Evolutionary conservation across 2,888 invertebrate genomes (phyloP).

Genomic region (Trachelus stipa): DNA sequence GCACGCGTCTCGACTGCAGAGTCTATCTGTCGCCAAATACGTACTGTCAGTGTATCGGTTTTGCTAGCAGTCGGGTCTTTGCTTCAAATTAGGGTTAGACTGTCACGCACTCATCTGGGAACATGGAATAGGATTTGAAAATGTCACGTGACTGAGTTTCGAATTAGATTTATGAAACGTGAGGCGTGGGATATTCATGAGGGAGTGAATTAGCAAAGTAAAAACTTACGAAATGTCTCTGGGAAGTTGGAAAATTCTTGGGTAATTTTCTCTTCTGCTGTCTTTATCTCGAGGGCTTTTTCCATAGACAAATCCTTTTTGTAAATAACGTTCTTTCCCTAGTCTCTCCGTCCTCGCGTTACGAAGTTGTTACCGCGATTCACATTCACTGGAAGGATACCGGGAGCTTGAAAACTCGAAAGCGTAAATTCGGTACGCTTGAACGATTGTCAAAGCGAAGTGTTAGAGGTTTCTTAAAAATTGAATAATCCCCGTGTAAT

Average conservation of each 20-base stretch:
- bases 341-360: not conserved
- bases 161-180: not conserved
- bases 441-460: not conserved
- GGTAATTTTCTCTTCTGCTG: not conserved
- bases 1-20: slow-evolving; percentile 40
- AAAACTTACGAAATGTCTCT: not conserved
- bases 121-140: not conserved
- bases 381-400: not conserved
- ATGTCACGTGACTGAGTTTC: not conserved
- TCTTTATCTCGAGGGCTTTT: not conserved
- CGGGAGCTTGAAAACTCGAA: not conserved
- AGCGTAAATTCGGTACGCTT: not conserved
- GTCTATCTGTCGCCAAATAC: slow-evolving; percentile 37
- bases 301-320: not conserved
- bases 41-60: slow-evolving; percentile 5
- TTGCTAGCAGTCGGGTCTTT: not conserved
- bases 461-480: not conserved
- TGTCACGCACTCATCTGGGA: not conserved
- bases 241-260: not conserved
- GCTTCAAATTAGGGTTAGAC: not conserved
- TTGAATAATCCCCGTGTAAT: not conserved
- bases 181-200: not conserved
- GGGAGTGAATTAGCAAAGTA: not conserved
- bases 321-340: not conserved
- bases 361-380: not conserved